A percentile compares a stretch with the other conserved stretches of the same genome.
phyloP scores from a whole-genome alignment of 2,113 vertebrate species.

The Danio rerio region DNA sequence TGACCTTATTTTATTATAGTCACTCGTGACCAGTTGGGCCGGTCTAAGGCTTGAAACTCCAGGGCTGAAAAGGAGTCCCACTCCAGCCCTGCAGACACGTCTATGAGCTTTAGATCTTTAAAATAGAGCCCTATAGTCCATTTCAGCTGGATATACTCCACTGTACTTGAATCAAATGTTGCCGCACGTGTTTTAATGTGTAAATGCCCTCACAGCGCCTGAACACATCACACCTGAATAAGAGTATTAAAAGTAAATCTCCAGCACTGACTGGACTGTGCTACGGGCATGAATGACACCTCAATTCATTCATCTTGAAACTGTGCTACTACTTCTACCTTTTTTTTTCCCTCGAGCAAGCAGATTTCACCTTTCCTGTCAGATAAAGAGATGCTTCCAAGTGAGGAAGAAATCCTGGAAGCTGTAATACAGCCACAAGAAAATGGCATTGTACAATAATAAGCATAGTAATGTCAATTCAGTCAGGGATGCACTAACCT shows the following conservation, averaged over 20 bases:
- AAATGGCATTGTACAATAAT: neutral
- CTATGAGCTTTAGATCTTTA: too few species aligned
- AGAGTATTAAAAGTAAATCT: neutral
- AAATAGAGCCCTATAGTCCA: too few species aligned
- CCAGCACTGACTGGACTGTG: neutral
- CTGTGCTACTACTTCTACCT: neutral
- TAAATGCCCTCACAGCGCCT: too few species aligned
- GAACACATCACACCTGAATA: neutral
- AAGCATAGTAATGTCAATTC: constrained; percentile 9
- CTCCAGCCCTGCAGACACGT: too few species aligned
- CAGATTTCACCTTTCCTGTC: constrained; percentile 2
- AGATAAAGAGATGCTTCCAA: constrained; percentile 6
- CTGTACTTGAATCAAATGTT: neutral
- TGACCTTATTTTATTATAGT: too few species aligned
- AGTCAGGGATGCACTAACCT: constrained; percentile 4
- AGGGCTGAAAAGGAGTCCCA: too few species aligned
- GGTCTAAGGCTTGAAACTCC: too few species aligned
- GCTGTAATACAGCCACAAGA: neutral
- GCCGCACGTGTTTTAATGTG: neutral
- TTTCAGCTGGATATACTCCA: too few species aligned
- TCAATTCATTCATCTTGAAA: neutral
- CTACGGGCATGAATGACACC: neutral
- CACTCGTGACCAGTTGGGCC: too few species aligned
- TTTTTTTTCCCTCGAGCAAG: neutral
- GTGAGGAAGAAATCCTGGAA: neutral